Evolutionary conservation across 64 coral and sea anemone genomes (phyloP), one percentile per base, ranked within the genome.

Genomic region (Montipora sp.): DNA sequence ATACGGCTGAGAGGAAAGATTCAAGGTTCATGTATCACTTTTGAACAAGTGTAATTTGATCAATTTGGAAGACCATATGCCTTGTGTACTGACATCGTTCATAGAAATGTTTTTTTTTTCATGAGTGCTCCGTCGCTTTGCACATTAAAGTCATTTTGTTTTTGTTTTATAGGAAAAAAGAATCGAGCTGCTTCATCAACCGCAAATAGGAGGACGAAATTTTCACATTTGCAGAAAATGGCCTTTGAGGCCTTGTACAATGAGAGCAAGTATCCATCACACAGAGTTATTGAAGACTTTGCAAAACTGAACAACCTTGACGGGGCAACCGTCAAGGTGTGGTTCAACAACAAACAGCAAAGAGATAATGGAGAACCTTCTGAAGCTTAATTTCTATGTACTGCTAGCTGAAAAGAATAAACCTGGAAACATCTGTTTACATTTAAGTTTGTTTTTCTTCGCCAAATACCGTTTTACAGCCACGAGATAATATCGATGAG

Each of bases 11-110:
- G 36, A 36, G 36, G 36, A 36, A 36, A 36, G 36, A 36, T 36
- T 36, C 36, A 36, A 36, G 36, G 36, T 36, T 36, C 36, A 36
- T 36, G 36, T 2, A 36, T 36, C 36, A 36, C 36, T 36, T 36
- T 36, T 36, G 36, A 36, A 36, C 36, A 36, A 2, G 36, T 36
- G 36, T 36, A 36, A 36, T 36, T 71, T 71, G 19, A 77, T 77
- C 75, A 77, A 77, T 77, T 77, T 47, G 75, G 44, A 77, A 77
- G 75, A 49, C 12, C 75, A 77, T 77, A 77, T 77, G 75, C 75
- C 36, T 48, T 77, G 75, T 36, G 36, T 36, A 36, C 36, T 36
- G 36, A 36, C 36, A 36, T 36, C 27, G 44, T 3, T 36, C 75
- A 12, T 48, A 12, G 75, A 47, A 71, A 71, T 48, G 43, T 3